These are phyloP conservation scores for Tauraco erythrolophus DNA, from an alignment of 2,113 vertebrate species.

Conservation along the genomic window DNA sequence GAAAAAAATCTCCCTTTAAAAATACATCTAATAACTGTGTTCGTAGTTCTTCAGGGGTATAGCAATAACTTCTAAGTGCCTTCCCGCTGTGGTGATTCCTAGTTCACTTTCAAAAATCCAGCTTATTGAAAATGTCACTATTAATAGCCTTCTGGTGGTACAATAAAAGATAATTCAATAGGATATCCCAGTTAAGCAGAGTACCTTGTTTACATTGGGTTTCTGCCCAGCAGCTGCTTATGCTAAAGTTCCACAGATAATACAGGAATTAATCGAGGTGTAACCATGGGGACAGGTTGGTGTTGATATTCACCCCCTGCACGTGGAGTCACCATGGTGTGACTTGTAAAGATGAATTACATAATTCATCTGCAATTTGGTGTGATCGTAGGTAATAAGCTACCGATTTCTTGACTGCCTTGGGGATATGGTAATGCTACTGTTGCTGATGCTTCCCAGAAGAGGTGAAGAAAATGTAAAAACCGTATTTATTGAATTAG, in stretches of 20 bases:
- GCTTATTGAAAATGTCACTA: conserved; percentile 12
- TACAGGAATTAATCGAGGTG: conserved; percentile 37
- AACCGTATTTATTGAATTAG: neutral
- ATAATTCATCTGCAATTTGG: neutral
- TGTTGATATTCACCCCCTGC: neutral
- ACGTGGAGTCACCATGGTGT: neutral
- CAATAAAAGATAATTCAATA: conserved; percentile 17
- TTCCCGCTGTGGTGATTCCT: conserved; percentile 35
- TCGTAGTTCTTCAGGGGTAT: neutral
- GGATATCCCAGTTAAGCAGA: conserved; percentile 41
- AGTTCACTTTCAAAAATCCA: conserved; percentile 21
- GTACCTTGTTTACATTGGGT: conserved; percentile 12
- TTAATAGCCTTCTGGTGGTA: conserved; percentile 36
- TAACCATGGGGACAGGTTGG: conserved; percentile 2
- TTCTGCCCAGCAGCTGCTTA: conserved; percentile 32
- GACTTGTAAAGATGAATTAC: neutral
- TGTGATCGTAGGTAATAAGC: neutral
- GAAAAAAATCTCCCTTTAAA: neutral
- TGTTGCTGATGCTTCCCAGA: neutral
- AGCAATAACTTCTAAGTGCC: conserved; percentile 4
- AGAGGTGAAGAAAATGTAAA: neutral
- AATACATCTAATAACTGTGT: neutral
- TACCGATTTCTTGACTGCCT: neutral
- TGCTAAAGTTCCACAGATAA: neutral
- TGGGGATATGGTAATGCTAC: neutral